Evolutionary conservation across 2,113 vertebrate species (phyloP).

Genomic region (Capreolus pygargus): DNA sequence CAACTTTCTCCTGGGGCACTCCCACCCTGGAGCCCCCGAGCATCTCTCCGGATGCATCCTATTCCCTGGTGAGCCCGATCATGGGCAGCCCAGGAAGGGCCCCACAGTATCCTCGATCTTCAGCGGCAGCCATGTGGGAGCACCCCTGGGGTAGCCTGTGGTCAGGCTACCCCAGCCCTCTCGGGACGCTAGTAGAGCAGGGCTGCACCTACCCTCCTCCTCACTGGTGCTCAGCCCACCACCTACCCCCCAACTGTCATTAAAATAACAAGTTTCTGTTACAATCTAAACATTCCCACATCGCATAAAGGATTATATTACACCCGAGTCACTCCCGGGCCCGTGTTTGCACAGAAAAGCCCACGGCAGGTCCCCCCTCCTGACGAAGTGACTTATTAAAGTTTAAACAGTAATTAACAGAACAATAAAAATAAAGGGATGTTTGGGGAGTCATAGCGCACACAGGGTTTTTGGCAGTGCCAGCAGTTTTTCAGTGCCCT

Average conservation of each 20-base stretch:
- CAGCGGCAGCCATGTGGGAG: background rate
- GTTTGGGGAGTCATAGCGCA: constrained; percentile 89
- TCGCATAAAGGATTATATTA: constrained; percentile 89
- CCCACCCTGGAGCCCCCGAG: accelerated
- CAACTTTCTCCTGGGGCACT: background rate
- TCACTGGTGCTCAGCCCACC: constrained; percentile 67
- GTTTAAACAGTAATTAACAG: constrained; percentile 94
- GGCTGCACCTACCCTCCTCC: constrained; percentile 72
- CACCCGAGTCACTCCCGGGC: constrained; percentile 85
- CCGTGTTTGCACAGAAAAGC: constrained; percentile 87
- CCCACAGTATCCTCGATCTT: background rate
- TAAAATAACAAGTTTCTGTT: constrained; percentile 97
- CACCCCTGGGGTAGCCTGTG: background rate
- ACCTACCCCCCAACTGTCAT: constrained; percentile 80
- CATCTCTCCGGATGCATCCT: background rate
- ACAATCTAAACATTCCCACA: constrained; percentile 99
- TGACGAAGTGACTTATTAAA: constrained; percentile 92
- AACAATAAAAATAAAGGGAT: constrained; percentile 92
- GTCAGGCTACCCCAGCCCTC: constrained; percentile 66
- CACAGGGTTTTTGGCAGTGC: constrained; percentile 90
- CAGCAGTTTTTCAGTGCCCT: constrained; percentile 88
- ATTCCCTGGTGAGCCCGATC: background rate
- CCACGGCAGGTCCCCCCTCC: constrained; percentile 86
- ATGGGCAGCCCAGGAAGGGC: background rate
- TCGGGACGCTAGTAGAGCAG: constrained; percentile 59